Conservation (phyloP, 2,113 vertebrate species). For the Oceanites oceanicus region DNA sequence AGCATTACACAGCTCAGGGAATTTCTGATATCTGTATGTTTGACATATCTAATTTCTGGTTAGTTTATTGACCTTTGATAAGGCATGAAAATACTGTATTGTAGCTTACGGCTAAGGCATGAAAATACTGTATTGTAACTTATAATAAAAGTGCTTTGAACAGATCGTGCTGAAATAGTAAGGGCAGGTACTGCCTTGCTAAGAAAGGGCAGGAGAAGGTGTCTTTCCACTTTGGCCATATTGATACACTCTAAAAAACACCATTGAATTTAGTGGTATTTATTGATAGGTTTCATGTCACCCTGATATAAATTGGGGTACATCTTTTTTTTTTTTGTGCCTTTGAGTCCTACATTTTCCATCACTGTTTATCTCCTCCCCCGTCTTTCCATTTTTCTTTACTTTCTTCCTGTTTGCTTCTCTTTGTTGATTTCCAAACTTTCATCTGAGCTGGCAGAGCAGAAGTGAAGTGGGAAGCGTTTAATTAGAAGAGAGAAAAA, state of each 20-base stretch:
- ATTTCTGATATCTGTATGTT: background rate
- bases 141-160: background rate
- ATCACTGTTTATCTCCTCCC: background rate
- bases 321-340: background rate
- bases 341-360: background rate
- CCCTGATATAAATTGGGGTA: background rate
- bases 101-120: background rate
- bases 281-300: background rate
- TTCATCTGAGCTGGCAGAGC: background rate
- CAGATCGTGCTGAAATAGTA: background rate
- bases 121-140: background rate
- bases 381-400: background rate
- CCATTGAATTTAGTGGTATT: background rate
- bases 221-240: background rate
- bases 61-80: background rate
- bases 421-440: background rate
- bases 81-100: background rate
- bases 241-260: background rate
- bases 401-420: background rate
- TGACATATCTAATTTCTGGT: background rate
- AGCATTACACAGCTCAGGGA: background rate
- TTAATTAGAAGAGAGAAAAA: slow-evolving; percentile 13
- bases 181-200: background rate
- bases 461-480: slow-evolving; percentile 49
- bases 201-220: background rate